These are phyloP conservation scores for Artibeus lituratus DNA, from an alignment of 2,797 vertebrate species.

Conservation along the genomic window DNA sequence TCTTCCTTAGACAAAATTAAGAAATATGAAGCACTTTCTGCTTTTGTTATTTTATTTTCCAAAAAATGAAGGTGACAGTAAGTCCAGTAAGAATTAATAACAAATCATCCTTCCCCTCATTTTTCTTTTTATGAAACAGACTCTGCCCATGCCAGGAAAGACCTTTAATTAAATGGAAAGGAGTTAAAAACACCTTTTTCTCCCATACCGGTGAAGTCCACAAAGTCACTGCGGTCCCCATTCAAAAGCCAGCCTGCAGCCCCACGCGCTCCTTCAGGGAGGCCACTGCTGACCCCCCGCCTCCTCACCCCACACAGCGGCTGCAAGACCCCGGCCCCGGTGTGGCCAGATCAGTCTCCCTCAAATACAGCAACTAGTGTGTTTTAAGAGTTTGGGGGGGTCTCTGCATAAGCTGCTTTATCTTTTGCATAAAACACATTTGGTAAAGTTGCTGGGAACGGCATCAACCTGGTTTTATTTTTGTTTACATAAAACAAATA, in stretches of 20 bases:
- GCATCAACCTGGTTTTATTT: slow-evolving; percentile 9
- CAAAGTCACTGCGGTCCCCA: neutral
- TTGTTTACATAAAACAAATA: slow-evolving; percentile 10
- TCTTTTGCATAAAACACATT: neutral
- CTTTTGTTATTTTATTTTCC: slow-evolving; percentile 26
- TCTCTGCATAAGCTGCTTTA: neutral
- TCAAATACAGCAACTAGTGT: neutral
- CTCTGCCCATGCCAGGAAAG: neutral
- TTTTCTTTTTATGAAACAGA: slow-evolving; percentile 32
- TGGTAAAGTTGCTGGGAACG: neutral
- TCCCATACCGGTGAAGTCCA: neutral
- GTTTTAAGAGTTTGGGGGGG: neutral
- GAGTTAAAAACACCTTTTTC: neutral
- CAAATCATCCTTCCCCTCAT: neutral
- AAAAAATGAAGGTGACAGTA: neutral
- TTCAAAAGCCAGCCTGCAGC: neutral
- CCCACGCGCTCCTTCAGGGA: neutral
- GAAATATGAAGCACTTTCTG: neutral
- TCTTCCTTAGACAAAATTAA: slow-evolving; percentile 13
- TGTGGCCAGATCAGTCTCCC: neutral
- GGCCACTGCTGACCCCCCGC: neutral
- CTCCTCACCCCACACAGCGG: neutral
- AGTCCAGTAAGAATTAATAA: neutral
- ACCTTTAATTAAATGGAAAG: neutral
- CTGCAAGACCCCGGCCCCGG: neutral